A percentile compares a stretch with the other conserved stretches of the same genome.
Conservation (phyloP, 2,113 vertebrate genomes). For the Ardeotis arabs region DNA sequence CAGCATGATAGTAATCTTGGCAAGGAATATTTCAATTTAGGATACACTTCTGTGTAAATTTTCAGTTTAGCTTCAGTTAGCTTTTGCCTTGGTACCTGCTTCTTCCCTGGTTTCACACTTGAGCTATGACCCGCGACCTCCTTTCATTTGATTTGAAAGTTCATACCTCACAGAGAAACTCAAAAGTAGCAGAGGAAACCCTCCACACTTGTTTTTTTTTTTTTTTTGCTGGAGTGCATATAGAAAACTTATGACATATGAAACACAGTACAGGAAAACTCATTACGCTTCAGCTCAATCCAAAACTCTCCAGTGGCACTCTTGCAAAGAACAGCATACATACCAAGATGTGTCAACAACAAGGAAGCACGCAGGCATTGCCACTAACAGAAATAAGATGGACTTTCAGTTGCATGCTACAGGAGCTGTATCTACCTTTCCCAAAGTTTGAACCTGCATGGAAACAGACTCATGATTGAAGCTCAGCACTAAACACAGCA, state of each 20-base stretch:
- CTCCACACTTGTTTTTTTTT: not conserved
- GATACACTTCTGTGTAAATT: not conserved
- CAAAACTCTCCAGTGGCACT: not conserved
- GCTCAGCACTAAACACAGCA: not conserved
- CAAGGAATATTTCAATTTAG: not conserved
- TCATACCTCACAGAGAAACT: not conserved
- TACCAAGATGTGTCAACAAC: not conserved
- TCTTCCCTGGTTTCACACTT: not conserved
- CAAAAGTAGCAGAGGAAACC: not conserved
- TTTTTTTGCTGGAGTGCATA: not conserved
- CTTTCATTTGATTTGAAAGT: not conserved
- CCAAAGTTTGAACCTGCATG: not conserved
- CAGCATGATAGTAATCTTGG: not conserved
- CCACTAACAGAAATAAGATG: not conserved
- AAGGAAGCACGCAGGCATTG: not conserved
- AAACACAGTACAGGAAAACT: not conserved
- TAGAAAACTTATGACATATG: not conserved
- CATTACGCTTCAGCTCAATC: not conserved
- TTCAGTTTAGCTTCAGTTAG: not conserved
- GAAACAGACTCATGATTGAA: not conserved
- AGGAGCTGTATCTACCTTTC: not conserved
- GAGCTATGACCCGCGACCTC: not conserved
- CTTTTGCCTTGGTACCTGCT: not conserved
- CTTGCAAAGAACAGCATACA: not conserved
- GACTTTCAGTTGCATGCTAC: not conserved